A percentile compares a stretch with the other conserved stretches of the same genome.
Evolutionary conservation across 2,797 vertebrate genomes (phyloP).

Genomic region (Phrynocephalus guinanensis): DNA sequence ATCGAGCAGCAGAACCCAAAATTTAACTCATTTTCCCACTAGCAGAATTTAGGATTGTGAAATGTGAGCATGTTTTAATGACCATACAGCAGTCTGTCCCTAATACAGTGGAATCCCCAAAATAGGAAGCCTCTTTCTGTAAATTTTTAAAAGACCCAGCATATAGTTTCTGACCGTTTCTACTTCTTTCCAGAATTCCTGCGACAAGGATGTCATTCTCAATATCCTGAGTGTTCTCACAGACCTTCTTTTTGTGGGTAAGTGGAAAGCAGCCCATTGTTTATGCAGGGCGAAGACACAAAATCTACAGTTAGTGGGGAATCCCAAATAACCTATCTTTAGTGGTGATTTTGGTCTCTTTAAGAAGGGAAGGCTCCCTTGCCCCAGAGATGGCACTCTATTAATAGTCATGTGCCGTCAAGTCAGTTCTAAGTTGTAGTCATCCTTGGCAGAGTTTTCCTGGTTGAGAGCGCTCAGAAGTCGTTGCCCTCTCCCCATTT

Average conservation of each 20-base stretch:
- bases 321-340: not conserved
- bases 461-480: too few relatives aligned
- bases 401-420: too few relatives aligned
- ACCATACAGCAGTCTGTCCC: too few relatives aligned
- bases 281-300: not conserved
- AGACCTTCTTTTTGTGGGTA: constrained; percentile 90
- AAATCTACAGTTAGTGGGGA: not conserved
- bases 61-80: too few relatives aligned
- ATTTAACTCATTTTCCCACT: too few relatives aligned
- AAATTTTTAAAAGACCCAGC: not conserved
- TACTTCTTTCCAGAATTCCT: constrained; percentile 81
- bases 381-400: too few relatives aligned
- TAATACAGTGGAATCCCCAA: not conserved
- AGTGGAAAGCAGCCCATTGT: constrained; percentile 56
- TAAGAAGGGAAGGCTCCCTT: not conserved
- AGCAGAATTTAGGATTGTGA: too few relatives aligned
- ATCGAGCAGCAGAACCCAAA: too few relatives aligned
- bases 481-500: too few relatives aligned
- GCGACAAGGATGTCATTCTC: constrained; percentile 83
- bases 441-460: too few relatives aligned
- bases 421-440: too few relatives aligned
- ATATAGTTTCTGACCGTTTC: not conserved
- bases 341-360: not conserved
- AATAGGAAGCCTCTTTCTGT: not conserved
- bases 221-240: constrained; percentile 86